Percentiles rank a stretch among this genome's conserved stretches.
phyloP scores from a whole-genome alignment of 2,888 invertebrate species.

The Aplocera efformata region DNA sequence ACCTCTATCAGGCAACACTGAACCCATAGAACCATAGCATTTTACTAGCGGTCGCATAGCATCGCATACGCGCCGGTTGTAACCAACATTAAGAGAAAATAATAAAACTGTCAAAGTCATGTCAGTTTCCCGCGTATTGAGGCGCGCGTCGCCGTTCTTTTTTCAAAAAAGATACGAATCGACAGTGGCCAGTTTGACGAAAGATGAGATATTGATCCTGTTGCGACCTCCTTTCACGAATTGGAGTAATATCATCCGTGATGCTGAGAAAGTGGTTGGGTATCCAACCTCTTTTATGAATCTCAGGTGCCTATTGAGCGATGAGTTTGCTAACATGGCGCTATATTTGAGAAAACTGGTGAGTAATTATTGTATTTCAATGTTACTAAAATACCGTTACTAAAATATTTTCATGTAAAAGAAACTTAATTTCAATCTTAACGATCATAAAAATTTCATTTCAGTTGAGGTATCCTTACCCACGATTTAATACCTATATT shows the following conservation, averaged over 20 bases:
- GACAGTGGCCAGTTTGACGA: conserved; percentile 69
- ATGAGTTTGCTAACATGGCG: conserved; percentile 81
- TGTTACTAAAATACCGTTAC: background rate
- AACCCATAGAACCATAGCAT: conserved; percentile 27
- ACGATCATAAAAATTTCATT: too few species aligned
- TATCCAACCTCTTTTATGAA: conserved; percentile 82
- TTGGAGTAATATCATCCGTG: conserved; percentile 71
- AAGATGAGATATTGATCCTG: conserved; percentile 69
- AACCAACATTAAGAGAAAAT: conserved; percentile 28
- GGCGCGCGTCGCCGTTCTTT: conserved; percentile 59
- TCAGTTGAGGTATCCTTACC: too few species aligned
- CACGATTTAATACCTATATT: too few species aligned
- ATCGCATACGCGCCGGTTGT: conserved; percentile 18
- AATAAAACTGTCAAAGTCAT: conserved; percentile 32
- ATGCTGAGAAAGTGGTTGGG: conserved; percentile 76
- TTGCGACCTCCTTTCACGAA: conserved; percentile 68
- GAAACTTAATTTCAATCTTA: too few species aligned
- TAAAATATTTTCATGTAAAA: too few species aligned
- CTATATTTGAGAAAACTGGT: conserved; percentile 75
- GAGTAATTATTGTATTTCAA: conserved; percentile 36
- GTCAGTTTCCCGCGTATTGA: conserved; percentile 65
- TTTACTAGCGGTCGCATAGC: conserved; percentile 27
- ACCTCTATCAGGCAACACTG: conserved; percentile 22
- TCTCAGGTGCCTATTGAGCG: conserved; percentile 79
- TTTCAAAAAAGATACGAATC: conserved; percentile 68